Evolutionary conservation across 1,140 invertebrate species (phyloP).

Genomic region (Riptortus pedestris): DNA sequence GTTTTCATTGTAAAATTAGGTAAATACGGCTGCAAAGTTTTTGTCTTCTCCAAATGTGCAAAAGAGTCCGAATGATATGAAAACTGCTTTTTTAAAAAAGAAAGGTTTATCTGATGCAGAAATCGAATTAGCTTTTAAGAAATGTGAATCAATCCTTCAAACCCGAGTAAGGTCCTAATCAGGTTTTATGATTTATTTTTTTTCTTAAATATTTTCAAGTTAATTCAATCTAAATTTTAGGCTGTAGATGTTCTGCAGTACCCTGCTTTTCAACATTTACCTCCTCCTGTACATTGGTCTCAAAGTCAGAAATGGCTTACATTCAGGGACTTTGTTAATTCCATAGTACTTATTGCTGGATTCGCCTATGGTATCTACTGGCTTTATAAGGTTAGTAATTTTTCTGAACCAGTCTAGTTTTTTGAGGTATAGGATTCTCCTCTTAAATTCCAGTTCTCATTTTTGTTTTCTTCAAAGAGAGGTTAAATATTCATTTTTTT

Average conservation of each 20-base stretch:
- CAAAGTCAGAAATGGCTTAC: conserved; percentile 3
- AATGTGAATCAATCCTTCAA: conserved; percentile 13
- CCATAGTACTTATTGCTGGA: conserved; percentile 19
- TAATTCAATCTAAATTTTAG: background rate
- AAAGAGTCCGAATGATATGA: conserved; percentile 13
- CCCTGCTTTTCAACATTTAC: background rate
- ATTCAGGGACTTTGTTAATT: conserved; percentile 24
- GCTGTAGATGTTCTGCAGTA: background rate
- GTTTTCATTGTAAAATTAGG: background rate
- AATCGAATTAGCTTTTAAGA: conserved; percentile 25
- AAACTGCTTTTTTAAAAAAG: conserved; percentile 27
- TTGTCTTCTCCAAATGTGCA: conserved; percentile 18
- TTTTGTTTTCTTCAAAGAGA: too few species aligned
- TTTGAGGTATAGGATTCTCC: too few species aligned
- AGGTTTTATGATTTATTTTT: background rate
- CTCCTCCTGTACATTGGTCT: background rate
- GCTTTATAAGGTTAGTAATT: conserved; percentile 22
- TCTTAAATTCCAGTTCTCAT: too few species aligned
- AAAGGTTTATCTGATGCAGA: conserved; percentile 26
- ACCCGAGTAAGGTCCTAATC: conserved; percentile 17
- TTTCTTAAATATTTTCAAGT: background rate
- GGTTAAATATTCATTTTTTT: too few species aligned
- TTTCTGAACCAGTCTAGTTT: too few species aligned
- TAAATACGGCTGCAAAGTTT: conserved; percentile 24
- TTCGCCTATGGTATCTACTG: conserved; percentile 23